Evolutionary conservation across 2,888 invertebrate genomes (phyloP).

Genomic region (Brachyopa scutellaris): DNA sequence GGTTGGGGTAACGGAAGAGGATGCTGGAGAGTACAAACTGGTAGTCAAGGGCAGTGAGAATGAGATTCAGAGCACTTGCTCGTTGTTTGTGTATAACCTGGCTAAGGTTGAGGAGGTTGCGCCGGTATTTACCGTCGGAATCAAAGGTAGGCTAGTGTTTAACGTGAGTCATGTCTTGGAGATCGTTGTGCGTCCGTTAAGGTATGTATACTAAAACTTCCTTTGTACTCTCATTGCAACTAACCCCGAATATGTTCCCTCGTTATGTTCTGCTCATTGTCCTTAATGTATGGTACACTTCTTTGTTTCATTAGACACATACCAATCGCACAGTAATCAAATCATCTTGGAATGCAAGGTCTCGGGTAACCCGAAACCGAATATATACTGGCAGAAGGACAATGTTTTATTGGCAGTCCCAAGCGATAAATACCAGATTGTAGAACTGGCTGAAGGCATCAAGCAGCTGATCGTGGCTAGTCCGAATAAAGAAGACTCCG

Average conservation of each 20-base stretch:
- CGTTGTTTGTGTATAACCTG: constrained; percentile 82
- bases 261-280: constrained; percentile 55
- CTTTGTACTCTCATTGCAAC: constrained; percentile 45
- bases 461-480: constrained; percentile 86
- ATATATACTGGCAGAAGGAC: constrained; percentile 85
- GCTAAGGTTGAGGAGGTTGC: constrained; percentile 84
- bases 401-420: constrained; percentile 85
- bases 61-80: constrained; percentile 86
- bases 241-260: constrained; percentile 17
- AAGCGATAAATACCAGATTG: constrained; percentile 84
- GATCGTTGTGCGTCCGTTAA: constrained; percentile 63
- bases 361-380: constrained; percentile 88
- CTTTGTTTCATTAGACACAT: constrained; percentile 83
- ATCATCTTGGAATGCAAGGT: constrained; percentile 90
- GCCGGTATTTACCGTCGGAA: constrained; percentile 89
- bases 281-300: constrained; percentile 31
- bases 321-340: constrained; percentile 87
- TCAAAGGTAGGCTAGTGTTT: constrained; percentile 84
- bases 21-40: constrained; percentile 91
- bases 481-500: constrained; percentile 86
- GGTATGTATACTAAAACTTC: constrained; percentile 49
- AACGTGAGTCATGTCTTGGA: constrained; percentile 51
- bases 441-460: constrained; percentile 86
- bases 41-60: constrained; percentile 89
- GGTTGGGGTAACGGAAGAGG: constrained; percentile 85